These are phyloP conservation scores for Epizoanthus fatuus DNA, from an alignment of 92 coral and sea anemone species.

Conservation along the genomic window DNA sequence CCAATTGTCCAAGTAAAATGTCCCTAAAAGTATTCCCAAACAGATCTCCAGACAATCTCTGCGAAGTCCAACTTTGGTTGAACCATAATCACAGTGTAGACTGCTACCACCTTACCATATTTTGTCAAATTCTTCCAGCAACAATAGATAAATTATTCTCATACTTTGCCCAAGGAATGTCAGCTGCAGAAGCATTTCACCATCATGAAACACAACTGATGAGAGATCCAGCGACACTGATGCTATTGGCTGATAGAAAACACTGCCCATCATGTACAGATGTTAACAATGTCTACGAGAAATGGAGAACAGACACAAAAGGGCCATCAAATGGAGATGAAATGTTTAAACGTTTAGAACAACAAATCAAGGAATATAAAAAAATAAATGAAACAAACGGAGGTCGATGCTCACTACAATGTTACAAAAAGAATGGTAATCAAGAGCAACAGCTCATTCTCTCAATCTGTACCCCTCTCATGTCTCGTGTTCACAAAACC, in stretches of 20 bases:
- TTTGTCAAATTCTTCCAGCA: slow-evolving; percentile 56
- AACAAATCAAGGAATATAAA: slow-evolving; percentile 45
- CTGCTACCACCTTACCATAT: slow-evolving; percentile 34
- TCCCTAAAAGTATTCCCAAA: slow-evolving; percentile 32
- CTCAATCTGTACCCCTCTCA: slow-evolving; percentile 69
- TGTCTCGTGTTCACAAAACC: slow-evolving; percentile 62
- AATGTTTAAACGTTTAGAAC: slow-evolving; percentile 53
- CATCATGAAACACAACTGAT: slow-evolving; percentile 57
- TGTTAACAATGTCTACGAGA: slow-evolving; percentile 53
- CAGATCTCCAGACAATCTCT: slow-evolving; percentile 15
- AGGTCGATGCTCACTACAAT: slow-evolving; percentile 60
- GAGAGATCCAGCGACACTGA: slow-evolving; percentile 57
- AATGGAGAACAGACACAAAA: slow-evolving; percentile 58
- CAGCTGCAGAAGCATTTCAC: slow-evolving; percentile 70
- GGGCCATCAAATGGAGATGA: slow-evolving; percentile 69
- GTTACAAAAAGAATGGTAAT: slow-evolving; percentile 14
- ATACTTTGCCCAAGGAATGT: slow-evolving; percentile 65
- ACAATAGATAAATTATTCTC: slow-evolving; percentile 34
- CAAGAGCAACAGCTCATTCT: slow-evolving; percentile 51
- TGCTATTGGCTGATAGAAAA: slow-evolving; percentile 64
- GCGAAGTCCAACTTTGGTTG: slow-evolving; percentile 63
- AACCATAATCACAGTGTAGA: slow-evolving; percentile 56
- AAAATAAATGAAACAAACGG: slow-evolving; percentile 19
- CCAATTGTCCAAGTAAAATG: slow-evolving; percentile 62
- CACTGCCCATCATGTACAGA: slow-evolving; percentile 68